phyloP scores from a whole-genome alignment of 2,113 vertebrate genomes.

The Dipodomys spectabilis region DNA sequence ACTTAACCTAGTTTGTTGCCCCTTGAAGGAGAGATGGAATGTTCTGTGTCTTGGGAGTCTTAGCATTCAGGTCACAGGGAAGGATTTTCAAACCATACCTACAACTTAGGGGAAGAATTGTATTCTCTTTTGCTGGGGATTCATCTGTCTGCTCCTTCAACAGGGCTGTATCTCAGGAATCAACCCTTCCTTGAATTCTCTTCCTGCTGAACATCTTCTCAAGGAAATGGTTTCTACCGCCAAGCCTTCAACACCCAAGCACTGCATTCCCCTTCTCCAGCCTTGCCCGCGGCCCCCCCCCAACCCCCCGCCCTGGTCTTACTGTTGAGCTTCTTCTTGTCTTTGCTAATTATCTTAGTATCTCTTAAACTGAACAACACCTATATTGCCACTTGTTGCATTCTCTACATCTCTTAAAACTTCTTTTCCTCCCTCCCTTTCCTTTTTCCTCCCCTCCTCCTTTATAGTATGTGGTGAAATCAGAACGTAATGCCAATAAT shows the following conservation, averaged over 20 bases:
- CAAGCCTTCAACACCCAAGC: not conserved
- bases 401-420: not conserved
- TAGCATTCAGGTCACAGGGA: slow-evolving; percentile 55
- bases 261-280: not conserved
- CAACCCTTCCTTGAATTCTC: not conserved
- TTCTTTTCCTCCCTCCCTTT: no score
- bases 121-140: not conserved
- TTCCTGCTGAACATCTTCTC: not conserved
- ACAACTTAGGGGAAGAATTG: slow-evolving; percentile 11
- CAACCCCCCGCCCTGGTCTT: no score
- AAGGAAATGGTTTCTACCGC: not conserved
- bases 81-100: slow-evolving; percentile 40
- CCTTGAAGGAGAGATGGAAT: slow-evolving; percentile 66
- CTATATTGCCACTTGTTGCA: not conserved
- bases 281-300: no score
- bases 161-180: not conserved
- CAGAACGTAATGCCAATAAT: not conserved
- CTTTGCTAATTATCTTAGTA: slow-evolving; percentile 23
- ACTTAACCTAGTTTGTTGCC: slow-evolving; percentile 67
- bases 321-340: not conserved
- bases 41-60: slow-evolving; percentile 67
- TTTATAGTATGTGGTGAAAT: not conserved
- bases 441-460: not conserved
- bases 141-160: not conserved
- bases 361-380: not conserved